Percentiles rank a stretch among this genome's conserved stretches.
These are phyloP conservation scores for Syritta pipiens DNA, from an alignment of 2,888 invertebrate species.

Conservation along the genomic window DNA sequence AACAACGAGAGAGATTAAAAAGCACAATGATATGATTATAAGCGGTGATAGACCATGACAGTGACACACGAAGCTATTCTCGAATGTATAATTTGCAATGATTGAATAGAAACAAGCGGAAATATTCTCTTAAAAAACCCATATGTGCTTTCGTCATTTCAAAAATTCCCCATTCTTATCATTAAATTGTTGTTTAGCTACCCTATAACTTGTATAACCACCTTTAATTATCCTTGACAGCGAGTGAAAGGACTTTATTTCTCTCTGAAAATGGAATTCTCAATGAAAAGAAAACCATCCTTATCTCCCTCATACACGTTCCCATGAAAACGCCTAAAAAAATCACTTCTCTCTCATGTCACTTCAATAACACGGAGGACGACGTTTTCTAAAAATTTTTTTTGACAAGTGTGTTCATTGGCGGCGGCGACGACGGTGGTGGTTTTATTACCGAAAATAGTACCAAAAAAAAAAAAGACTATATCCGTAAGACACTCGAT, in stretches of 20 bases:
- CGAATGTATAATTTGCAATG: too few relatives aligned
- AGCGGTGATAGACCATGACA: conserved; percentile 15
- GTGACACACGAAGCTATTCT: conserved; percentile 9
- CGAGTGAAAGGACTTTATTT: conserved; percentile 3
- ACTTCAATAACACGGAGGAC: conserved; percentile 47
- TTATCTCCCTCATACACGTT: conserved; percentile 35
- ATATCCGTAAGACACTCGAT: conserved; percentile 53
- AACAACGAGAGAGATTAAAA: background rate
- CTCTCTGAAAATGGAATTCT: conserved; percentile 19
- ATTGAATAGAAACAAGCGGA: too few relatives aligned
- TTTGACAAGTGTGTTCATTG: conserved; percentile 49
- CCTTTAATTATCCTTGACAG: conserved; percentile 1
- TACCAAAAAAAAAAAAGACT: conserved; percentile 48
- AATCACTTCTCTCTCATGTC: conserved; percentile 34
- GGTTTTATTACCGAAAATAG: conserved; percentile 48
- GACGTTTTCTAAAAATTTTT: conserved; percentile 44
- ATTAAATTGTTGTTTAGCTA: too few relatives aligned
- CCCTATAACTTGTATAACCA: background rate
- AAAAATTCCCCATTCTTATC: too few relatives aligned
- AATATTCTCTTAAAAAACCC: too few relatives aligned
- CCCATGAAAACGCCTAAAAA: conserved; percentile 67
- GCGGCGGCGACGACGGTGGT: conserved; percentile 33
- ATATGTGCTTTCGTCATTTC: too few relatives aligned
- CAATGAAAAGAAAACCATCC: conserved; percentile 22
- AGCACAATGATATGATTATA: conserved; percentile 28